phyloP scores from a whole-genome alignment of 2,113 vertebrate species.

The Bagarius yarrelli region DNA sequence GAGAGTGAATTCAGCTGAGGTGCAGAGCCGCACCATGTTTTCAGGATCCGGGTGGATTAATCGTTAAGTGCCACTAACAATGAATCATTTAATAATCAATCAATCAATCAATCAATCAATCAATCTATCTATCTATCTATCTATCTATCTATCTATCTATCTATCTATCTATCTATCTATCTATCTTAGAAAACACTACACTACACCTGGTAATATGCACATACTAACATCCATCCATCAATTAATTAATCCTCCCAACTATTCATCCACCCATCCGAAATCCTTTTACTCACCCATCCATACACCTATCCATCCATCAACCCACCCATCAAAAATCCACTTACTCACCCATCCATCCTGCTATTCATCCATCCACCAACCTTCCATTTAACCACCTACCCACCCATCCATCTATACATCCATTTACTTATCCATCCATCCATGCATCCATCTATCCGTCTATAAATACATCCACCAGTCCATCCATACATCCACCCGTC shows the following conservation, averaged over 20 bases:
- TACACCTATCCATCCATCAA: too few species aligned
- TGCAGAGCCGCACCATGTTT: not conserved
- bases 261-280: too few species aligned
- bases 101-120: not conserved
- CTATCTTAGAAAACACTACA: too few species aligned
- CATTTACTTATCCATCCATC: too few species aligned
- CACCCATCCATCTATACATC: too few species aligned
- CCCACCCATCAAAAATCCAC: too few species aligned
- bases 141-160: not conserved
- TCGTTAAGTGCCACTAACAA: not conserved
- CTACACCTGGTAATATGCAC: too few species aligned
- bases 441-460: too few species aligned
- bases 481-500: not conserved
- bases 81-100: not conserved
- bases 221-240: not conserved
- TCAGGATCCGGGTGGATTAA: not conserved
- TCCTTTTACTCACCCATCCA: too few species aligned
- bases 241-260: not conserved
- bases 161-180: not conserved
- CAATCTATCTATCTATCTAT: not conserved
- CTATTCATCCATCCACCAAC: too few species aligned
- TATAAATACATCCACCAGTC: not conserved
- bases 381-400: too few species aligned
- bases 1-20: not conserved
- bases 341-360: too few species aligned